Conservation (phyloP, 2,888 invertebrate species). For the Crematogaster levior region DNA sequence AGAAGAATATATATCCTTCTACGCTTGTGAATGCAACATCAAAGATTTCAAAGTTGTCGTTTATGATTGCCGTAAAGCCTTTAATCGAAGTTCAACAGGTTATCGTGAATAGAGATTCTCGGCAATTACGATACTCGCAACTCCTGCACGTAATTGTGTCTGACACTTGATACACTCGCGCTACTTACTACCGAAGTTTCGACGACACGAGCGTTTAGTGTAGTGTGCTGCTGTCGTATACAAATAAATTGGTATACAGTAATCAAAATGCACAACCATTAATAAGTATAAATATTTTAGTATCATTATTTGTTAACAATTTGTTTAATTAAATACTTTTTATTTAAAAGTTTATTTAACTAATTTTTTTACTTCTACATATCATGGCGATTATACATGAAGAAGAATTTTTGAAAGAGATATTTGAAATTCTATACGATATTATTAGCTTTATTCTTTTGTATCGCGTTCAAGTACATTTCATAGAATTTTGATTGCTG, state of each 20-base stretch:
- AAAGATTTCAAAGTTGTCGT: conserved; percentile 27
- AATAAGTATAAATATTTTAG: not conserved
- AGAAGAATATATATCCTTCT: not conserved
- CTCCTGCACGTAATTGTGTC: conserved; percentile 65
- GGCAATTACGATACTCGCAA: conserved; percentile 63
- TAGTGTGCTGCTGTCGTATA: not conserved
- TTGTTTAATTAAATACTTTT: not conserved
- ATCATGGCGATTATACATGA: not conserved
- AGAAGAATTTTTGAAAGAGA: not conserved
- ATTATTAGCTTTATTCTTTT: not conserved
- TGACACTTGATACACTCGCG: conserved; percentile 60
- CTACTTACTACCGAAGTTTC: conserved; percentile 61
- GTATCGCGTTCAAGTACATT: not conserved
- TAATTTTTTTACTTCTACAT: not conserved
- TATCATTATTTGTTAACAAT: not conserved
- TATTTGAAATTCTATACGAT: not conserved
- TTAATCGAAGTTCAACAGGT: conserved; percentile 68
- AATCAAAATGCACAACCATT: not conserved
- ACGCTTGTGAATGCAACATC: conserved; percentile 9
- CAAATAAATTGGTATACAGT: not conserved
- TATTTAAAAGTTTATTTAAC: not conserved
- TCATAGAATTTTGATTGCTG: not conserved
- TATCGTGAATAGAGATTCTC: conserved; percentile 62
- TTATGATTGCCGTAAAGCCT: conserved; percentile 43
- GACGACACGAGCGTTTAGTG: not conserved